Percentiles rank a stretch among this genome's conserved stretches.
These are phyloP conservation scores for Anarhynchus alexandrinus DNA, from an alignment of 2,113 vertebrate genomes.

Conservation along the genomic window DNA sequence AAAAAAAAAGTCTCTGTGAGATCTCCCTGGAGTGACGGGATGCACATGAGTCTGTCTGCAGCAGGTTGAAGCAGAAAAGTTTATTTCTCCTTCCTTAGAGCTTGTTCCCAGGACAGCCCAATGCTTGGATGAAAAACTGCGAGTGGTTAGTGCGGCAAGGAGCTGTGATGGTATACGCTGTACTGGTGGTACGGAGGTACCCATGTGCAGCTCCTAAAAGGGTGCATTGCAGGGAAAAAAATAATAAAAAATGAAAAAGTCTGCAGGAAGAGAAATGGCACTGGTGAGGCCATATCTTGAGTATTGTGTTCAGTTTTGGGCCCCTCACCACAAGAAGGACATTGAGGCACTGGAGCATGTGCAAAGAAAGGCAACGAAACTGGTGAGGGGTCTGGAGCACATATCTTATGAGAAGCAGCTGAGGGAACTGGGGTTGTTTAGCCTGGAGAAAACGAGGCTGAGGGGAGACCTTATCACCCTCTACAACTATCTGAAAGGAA, in stretches of 20 bases:
- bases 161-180: accelerated
- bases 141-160: neutral
- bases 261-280: neutral
- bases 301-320: too few relatives aligned
- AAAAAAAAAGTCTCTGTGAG: neutral
- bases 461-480: too few relatives aligned
- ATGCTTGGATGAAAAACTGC: neutral
- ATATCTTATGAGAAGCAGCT: too few relatives aligned
- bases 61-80: neutral
- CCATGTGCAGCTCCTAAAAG: neutral
- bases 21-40: neutral
- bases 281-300: too few relatives aligned
- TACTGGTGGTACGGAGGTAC: neutral
- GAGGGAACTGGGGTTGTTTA: too few relatives aligned
- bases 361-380: too few relatives aligned
- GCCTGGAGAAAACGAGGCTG: too few relatives aligned
- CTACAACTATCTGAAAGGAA: too few relatives aligned
- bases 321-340: too few relatives aligned
- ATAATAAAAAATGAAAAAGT: neutral
- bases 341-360: too few relatives aligned
- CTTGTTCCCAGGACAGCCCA: neutral
- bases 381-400: too few relatives aligned
- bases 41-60: neutral
- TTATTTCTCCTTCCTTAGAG: neutral
- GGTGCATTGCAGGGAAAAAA: neutral